Evolutionary conservation across 2,797 vertebrate species (phyloP).

Genomic region (Pithecia hirsuta): DNA sequence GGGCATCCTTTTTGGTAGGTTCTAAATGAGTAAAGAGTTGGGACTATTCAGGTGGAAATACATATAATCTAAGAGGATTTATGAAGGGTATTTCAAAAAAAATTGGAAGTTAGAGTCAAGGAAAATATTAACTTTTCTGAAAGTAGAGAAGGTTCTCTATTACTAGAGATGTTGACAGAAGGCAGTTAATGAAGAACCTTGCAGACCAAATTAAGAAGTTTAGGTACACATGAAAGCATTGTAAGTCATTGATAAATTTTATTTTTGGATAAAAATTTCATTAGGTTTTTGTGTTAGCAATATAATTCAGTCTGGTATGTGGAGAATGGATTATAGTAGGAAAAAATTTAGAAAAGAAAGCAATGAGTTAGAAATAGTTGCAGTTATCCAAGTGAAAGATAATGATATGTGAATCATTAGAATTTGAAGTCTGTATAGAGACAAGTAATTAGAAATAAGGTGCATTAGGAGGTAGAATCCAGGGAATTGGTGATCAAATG

Average conservation of each 20-base stretch:
- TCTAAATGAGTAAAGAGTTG: neutral
- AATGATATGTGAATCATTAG: neutral
- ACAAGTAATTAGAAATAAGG: neutral
- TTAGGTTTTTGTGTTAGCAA: neutral
- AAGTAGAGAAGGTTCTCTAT: neutral
- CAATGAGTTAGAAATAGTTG: neutral
- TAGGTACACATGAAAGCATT: neutral
- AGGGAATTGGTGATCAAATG: neutral
- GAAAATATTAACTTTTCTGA: neutral
- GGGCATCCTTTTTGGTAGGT: neutral
- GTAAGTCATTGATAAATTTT: neutral
- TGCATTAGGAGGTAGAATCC: neutral
- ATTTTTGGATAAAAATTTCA: neutral
- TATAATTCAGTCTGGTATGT: neutral
- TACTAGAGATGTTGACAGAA: neutral
- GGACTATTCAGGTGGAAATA: neutral
- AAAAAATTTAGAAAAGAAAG: neutral
- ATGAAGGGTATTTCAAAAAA: neutral
- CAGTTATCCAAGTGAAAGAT: neutral
- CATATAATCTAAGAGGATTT: neutral
- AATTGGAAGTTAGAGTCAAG: neutral
- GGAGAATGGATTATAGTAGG: neutral
- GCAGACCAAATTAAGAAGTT: neutral
- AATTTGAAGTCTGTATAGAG: neutral
- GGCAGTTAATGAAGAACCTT: neutral